phyloP scores from a whole-genome alignment of 1,140 invertebrate genomes.

The Melanaphis sacchari region DNA sequence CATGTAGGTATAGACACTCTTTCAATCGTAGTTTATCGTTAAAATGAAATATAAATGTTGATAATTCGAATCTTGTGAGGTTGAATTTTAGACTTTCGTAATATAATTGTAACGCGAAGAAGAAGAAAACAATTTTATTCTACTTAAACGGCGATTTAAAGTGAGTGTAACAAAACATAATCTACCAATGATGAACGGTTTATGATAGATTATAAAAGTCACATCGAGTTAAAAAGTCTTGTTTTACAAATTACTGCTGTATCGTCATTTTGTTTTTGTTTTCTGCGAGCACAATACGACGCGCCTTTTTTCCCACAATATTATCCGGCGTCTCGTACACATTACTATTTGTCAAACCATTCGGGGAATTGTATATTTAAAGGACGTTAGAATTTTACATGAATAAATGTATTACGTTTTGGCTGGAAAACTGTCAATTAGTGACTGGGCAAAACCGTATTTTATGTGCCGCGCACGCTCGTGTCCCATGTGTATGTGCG shows the following conservation, averaged over 20 bases:
- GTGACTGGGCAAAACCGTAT: not conserved
- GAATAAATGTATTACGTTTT: conserved; percentile 45
- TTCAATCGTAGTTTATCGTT: not conserved
- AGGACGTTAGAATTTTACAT: not conserved
- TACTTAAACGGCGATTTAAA: not conserved
- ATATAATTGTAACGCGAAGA: not conserved
- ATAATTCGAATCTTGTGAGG: not conserved
- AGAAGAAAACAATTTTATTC: not conserved
- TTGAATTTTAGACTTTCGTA: not conserved
- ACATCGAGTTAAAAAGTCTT: not conserved
- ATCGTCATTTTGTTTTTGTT: not conserved
- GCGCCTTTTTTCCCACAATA: not conserved
- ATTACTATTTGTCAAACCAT: conserved; percentile 36
- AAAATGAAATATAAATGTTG: not conserved
- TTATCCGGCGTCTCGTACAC: not conserved
- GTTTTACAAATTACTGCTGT: not conserved
- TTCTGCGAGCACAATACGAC: not conserved
- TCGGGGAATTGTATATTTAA: conserved; percentile 25
- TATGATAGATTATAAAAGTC: not conserved
- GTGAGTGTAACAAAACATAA: not conserved
- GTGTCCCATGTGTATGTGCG: not conserved
- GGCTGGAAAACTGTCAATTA: conserved; percentile 44
- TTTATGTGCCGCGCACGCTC: not conserved
- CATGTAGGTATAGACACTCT: too few species aligned
- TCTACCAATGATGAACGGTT: not conserved